These are phyloP conservation scores for Harpalus rufipes DNA, from an alignment of 2,888 invertebrate species.

Conservation along the genomic window DNA sequence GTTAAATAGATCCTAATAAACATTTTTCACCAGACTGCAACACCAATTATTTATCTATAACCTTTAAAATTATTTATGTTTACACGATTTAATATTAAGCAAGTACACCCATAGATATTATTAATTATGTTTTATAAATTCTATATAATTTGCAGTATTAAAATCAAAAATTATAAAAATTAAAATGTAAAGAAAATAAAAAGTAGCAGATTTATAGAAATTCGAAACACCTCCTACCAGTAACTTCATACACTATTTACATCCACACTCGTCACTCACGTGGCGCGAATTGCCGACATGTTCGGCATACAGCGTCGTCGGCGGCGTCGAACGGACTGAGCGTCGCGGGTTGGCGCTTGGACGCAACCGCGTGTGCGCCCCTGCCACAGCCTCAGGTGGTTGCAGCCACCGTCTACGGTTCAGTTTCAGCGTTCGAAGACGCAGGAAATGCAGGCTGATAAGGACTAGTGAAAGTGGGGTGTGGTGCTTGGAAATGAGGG, in stretches of 20 bases:
- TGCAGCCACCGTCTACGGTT: conserved; percentile 40
- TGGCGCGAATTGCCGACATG: conserved; percentile 42
- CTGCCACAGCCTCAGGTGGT: conserved; percentile 71
- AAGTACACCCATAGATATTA: no score
- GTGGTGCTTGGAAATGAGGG: background rate
- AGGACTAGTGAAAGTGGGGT: background rate
- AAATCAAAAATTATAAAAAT: no score
- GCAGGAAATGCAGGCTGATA: conserved; percentile 6
- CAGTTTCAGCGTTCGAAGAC: background rate
- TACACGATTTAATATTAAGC: no score
- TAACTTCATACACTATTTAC: background rate
- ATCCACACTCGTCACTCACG: conserved; percentile 27
- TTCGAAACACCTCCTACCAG: background rate
- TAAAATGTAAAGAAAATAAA: no score
- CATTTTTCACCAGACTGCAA: no score
- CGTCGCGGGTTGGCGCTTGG: conserved; percentile 62
- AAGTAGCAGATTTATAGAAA: no score
- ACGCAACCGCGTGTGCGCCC: conserved; percentile 59
- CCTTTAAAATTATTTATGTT: no score
- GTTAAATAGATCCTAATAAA: no score
- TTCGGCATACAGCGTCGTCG: conserved; percentile 19
- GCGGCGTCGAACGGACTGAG: conserved; percentile 62
- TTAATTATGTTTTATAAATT: no score
- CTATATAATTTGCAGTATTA: no score
- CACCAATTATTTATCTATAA: no score